These are phyloP conservation scores for Tigriopus japonicus DNA, from an alignment of 1,140 invertebrate species.

Conservation along the genomic window DNA sequence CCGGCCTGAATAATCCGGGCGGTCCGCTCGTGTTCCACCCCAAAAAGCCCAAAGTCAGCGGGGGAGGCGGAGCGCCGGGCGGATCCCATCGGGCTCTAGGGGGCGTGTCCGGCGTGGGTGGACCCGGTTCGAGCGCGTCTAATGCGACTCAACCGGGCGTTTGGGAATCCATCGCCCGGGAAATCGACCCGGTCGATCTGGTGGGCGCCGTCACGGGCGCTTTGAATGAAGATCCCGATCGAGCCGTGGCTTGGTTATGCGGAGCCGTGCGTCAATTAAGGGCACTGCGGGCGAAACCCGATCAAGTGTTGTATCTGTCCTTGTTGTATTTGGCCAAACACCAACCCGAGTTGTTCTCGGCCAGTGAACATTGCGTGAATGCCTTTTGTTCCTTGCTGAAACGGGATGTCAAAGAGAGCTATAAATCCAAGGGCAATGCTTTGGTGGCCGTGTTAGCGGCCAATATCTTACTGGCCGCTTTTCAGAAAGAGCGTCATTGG, in stretches of 20 bases:
- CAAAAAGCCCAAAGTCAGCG: not conserved
- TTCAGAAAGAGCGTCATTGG: constrained; percentile 39
- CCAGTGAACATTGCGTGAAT: constrained; percentile 22
- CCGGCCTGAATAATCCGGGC: not conserved
- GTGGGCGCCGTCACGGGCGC: constrained; percentile 26
- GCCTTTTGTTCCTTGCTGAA: constrained; percentile 33
- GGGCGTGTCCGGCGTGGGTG: too few relatives aligned
- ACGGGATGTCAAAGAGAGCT: constrained; percentile 36
- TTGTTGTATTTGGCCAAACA: constrained; percentile 66
- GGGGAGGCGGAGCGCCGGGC: too few relatives aligned
- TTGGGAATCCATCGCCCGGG: not conserved
- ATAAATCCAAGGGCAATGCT: constrained; percentile 55
- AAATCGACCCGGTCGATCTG: constrained; percentile 27
- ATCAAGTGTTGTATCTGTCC: constrained; percentile 50
- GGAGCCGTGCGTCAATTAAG: constrained; percentile 33
- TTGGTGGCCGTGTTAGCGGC: constrained; percentile 62
- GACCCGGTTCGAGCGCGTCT: too few relatives aligned
- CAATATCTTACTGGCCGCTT: constrained; percentile 62
- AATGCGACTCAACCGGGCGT: not conserved
- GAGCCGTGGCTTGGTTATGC: constrained; percentile 31
- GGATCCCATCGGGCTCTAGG: too few relatives aligned
- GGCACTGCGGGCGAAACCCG: constrained; percentile 43
- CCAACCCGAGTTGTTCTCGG: constrained; percentile 48
- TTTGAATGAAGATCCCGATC: constrained; percentile 30
- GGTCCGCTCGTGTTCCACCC: not conserved